A percentile compares a stretch with the other conserved stretches of the same genome.
These are phyloP conservation scores for Pemphredon lugubris DNA, from an alignment of 2,888 invertebrate species.

Conservation along the genomic window DNA sequence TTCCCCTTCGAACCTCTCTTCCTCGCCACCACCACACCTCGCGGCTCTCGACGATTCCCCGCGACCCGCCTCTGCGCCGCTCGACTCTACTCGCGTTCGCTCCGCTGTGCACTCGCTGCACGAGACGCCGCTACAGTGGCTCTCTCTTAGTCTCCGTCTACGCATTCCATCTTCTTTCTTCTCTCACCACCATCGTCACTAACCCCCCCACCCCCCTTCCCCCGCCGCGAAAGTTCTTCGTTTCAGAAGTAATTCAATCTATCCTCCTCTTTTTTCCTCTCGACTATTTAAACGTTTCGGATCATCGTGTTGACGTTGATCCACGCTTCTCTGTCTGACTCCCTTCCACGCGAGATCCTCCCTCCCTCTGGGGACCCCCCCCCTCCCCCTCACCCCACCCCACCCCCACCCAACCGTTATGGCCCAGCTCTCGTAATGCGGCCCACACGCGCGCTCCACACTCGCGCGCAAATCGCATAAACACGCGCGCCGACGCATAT, in stretches of 20 bases:
- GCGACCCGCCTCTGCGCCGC: slow-evolving; percentile 56
- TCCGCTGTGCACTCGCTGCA: slow-evolving; percentile 33
- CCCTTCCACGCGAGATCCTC: no score
- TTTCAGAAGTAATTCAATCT: no score
- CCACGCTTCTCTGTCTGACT: no score
- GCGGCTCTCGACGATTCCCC: slow-evolving; percentile 51
- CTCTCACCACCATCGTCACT: slow-evolving; percentile 4
- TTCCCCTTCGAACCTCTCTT: slow-evolving; percentile 26
- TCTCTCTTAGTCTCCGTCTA: slow-evolving; percentile 37
- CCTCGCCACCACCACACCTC: slow-evolving; percentile 33
- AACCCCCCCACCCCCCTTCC: not conserved
- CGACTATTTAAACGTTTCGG: no score
- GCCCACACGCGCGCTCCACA: slow-evolving; percentile 65
- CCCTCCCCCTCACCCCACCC: slow-evolving; percentile 21
- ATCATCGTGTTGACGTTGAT: no score
- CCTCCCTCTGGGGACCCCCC: slow-evolving; percentile 3
- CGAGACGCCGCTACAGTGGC: slow-evolving; percentile 45
- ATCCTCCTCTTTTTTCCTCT: no score
- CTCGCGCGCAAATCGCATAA: slow-evolving; percentile 60
- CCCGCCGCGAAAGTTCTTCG: no score
- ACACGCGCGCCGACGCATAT: slow-evolving; percentile 66
- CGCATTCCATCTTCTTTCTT: slow-evolving; percentile 20
- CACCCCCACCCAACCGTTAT: slow-evolving; percentile 14
- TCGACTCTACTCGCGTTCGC: no score
- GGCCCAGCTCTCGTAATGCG: slow-evolving; percentile 57